Evolutionary conservation across 2,888 invertebrate genomes (phyloP).

Genomic region (Ceramica pisi): DNA sequence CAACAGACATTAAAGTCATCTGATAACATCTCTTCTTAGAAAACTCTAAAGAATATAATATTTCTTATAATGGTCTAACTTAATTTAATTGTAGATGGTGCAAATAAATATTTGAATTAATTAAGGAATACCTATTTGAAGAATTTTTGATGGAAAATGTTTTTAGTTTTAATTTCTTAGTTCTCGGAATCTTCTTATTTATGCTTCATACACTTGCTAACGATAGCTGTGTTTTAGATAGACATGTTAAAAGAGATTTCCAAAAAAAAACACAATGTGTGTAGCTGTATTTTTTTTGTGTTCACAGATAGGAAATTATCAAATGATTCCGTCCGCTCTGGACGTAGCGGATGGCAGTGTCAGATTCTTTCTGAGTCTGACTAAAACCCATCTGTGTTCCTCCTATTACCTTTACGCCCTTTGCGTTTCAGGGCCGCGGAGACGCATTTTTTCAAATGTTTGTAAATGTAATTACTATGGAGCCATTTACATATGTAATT

Average conservation of each 20-base stretch:
- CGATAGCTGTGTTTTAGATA: not conserved
- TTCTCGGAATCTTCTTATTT: conserved; percentile 4
- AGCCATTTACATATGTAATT: no score
- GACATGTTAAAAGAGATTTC: not conserved
- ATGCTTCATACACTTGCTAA: not conserved
- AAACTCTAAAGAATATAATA: conserved; percentile 45
- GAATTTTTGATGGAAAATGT: not conserved
- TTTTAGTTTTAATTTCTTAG: not conserved
- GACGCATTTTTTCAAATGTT: no score
- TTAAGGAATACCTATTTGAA: not conserved
- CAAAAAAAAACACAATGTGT: not conserved
- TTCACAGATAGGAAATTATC: not conserved
- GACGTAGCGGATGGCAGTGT: no score
- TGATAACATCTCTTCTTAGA: conserved; percentile 47
- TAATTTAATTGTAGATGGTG: conserved; percentile 30
- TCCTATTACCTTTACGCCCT: no score
- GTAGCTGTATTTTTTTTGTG: no score
- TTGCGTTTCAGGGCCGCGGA: no score
- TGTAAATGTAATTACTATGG: no score
- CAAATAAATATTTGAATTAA: conserved; percentile 31
- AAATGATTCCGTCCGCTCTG: no score
- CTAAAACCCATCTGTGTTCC: no score
- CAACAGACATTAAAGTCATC: conserved; percentile 37
- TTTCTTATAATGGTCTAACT: conserved; percentile 35
- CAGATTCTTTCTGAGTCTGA: no score